Percentiles rank a stretch among this genome's conserved stretches.
phyloP scores from a whole-genome alignment of 2,113 vertebrate species.

The Nyctereutes procyonoides region DNA sequence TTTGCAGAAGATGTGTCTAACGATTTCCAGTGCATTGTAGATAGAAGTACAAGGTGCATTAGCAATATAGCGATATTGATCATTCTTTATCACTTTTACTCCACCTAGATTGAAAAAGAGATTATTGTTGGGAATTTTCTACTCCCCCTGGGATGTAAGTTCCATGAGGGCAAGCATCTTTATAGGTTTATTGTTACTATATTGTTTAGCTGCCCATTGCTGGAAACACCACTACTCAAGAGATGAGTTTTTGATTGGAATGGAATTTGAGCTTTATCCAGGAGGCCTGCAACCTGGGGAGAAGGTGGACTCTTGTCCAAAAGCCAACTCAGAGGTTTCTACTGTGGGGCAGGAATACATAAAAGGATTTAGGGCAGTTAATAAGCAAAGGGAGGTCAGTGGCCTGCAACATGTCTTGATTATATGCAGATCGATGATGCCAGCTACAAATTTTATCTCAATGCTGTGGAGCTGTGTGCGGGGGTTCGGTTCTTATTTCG shows the following conservation, averaged over 20 bases:
- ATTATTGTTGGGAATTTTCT: neutral
- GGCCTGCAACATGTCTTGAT: neutral
- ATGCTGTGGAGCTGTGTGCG: neutral
- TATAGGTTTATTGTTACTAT: neutral
- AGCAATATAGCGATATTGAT: neutral
- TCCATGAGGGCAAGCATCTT: neutral
- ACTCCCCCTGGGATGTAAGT: neutral
- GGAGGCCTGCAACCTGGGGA: neutral
- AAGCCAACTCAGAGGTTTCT: neutral
- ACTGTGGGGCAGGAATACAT: neutral
- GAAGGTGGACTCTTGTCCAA: neutral
- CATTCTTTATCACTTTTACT: neutral
- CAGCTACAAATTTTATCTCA: neutral
- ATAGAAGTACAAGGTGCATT: neutral
- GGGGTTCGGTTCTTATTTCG: neutral
- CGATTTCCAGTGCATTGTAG: neutral
- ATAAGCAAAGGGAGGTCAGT: neutral
- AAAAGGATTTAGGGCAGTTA: neutral
- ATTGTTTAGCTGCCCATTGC: neutral
- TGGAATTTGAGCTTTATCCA: neutral
- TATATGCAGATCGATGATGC: neutral
- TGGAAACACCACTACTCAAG: neutral
- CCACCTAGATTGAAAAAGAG: neutral
- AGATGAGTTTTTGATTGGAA: neutral
- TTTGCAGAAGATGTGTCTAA: neutral